These are phyloP conservation scores for Cuniculus paca DNA, from an alignment of 2,797 vertebrate species.

Conservation along the genomic window DNA sequence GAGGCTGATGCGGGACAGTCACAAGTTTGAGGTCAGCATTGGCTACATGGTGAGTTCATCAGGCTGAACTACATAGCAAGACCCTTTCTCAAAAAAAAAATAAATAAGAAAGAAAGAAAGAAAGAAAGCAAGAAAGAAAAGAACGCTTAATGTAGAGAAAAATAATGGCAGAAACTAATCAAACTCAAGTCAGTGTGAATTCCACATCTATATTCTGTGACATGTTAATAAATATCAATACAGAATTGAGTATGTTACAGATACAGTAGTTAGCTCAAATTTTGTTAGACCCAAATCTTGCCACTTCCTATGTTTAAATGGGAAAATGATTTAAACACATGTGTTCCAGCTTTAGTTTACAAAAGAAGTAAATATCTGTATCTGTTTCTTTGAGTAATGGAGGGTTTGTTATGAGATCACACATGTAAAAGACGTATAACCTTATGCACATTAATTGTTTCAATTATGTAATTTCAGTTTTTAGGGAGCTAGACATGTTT, in stretches of 20 bases:
- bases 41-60: background rate
- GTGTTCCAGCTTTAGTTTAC: background rate
- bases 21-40: background rate
- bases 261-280: background rate
- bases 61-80: background rate
- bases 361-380: background rate
- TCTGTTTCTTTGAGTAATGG: background rate
- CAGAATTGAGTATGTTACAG: background rate
- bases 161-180: background rate
- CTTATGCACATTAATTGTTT: background rate
- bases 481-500: background rate
- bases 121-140: background rate
- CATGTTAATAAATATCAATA: background rate
- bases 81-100: background rate
- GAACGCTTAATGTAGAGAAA: background rate
- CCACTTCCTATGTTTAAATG: background rate
- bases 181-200: background rate
- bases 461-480: background rate
- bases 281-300: background rate
- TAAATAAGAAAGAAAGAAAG: background rate
- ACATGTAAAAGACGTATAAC: background rate
- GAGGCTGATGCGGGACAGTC: background rate
- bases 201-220: background rate
- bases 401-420: background rate
- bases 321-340: background rate